Conservation (phyloP, 2,888 invertebrate genomes). For the Rhabditophanes sp. region DNA sequence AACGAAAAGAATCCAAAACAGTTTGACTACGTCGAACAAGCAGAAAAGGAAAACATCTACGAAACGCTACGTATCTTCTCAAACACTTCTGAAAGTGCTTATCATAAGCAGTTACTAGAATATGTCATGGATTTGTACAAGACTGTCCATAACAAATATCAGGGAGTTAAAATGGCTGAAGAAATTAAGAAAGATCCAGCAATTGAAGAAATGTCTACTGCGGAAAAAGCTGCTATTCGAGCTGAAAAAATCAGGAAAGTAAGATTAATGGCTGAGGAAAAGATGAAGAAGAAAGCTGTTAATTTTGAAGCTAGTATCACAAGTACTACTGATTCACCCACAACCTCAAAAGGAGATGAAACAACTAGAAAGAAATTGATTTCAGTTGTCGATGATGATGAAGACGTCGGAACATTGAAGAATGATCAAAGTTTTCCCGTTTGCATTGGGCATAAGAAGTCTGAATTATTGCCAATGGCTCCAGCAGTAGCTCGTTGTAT, state of each 20-base stretch:
- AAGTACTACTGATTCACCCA: too few species aligned
- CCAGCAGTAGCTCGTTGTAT: slow-evolving; percentile 30
- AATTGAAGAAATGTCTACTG: slow-evolving; percentile 3
- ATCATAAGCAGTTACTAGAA: too few species aligned
- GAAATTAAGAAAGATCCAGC: slow-evolving; percentile 4
- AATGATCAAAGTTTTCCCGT: slow-evolving; percentile 23
- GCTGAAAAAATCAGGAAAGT: slow-evolving; percentile 2
- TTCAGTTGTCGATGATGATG: slow-evolving; percentile 8
- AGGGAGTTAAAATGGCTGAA: too few species aligned
- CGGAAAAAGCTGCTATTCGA: slow-evolving; percentile 1
- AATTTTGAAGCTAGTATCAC: neutral
- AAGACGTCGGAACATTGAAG: slow-evolving; percentile 14
- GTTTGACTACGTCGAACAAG: slow-evolving; percentile 22
- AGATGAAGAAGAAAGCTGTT: neutral
- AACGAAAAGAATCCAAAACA: slow-evolving; percentile 9
- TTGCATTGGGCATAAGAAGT: slow-evolving; percentile 24
- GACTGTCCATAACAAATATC: too few species aligned
- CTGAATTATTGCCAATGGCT: slow-evolving; percentile 8
- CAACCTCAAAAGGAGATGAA: too few species aligned
- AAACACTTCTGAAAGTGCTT: too few species aligned
- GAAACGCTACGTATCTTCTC: slow-evolving; percentile 6
- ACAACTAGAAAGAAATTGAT: too few species aligned
- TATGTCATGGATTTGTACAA: too few species aligned
- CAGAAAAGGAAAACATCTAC: slow-evolving; percentile 15
- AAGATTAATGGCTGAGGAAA: neutral